Evolutionary conservation across 1,140 invertebrate species (phyloP).

Genomic region (Hormaphis cornu): DNA sequence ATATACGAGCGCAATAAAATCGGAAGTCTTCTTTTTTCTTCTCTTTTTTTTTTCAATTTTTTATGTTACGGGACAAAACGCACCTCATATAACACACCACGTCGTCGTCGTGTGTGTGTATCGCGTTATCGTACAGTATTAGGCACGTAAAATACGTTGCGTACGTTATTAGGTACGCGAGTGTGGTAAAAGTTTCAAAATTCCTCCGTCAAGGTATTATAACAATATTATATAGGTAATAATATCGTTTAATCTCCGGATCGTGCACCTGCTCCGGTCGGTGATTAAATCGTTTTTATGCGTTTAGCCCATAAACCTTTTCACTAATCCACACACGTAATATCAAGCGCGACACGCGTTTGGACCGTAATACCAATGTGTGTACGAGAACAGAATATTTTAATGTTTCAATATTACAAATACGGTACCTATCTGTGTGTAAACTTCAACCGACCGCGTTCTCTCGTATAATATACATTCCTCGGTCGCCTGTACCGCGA

Average conservation of each 20-base stretch:
- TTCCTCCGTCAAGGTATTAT: slow-evolving; percentile 18
- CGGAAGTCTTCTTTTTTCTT: too few relatives aligned
- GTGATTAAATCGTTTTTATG: slow-evolving; percentile 20
- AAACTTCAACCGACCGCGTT: neutral
- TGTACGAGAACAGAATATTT: neutral
- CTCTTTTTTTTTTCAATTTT: too few relatives aligned
- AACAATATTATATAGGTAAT: too few relatives aligned
- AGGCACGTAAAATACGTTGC: too few relatives aligned
- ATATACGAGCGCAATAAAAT: too few relatives aligned
- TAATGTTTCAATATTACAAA: neutral
- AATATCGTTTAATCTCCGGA: slow-evolving; percentile 26
- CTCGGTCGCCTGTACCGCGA: neutral
- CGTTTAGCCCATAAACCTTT: slow-evolving; percentile 27
- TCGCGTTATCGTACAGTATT: too few relatives aligned
- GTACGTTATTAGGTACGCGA: too few relatives aligned
- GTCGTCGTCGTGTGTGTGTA: too few relatives aligned
- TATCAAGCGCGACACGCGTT: slow-evolving; percentile 20
- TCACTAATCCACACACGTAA: slow-evolving; percentile 4
- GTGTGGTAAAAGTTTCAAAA: slow-evolving; percentile 28
- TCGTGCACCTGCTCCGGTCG: slow-evolving; percentile 19
- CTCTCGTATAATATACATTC: neutral
- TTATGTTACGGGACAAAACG: too few relatives aligned
- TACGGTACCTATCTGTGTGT: neutral
- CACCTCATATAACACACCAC: too few relatives aligned
- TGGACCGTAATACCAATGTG: neutral